Percentiles rank a stretch among this genome's conserved stretches.
These are phyloP conservation scores for Oligia fasciuncula DNA, from an alignment of 2,888 invertebrate species.

Conservation along the genomic window DNA sequence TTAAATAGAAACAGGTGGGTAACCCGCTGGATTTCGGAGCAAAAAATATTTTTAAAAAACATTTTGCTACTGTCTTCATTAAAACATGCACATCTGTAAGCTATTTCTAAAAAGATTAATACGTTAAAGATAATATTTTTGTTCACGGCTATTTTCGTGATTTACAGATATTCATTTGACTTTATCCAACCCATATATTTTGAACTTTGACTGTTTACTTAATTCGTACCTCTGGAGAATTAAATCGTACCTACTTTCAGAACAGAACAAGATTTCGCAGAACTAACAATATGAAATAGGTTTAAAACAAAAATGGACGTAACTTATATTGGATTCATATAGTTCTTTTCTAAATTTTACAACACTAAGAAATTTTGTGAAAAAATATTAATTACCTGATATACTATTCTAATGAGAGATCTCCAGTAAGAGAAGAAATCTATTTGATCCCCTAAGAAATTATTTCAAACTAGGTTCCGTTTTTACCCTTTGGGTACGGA, in stretches of 20 bases:
- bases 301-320: background rate
- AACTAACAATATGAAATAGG: background rate
- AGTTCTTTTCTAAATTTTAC: background rate
- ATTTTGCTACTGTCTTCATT: background rate
- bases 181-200: background rate
- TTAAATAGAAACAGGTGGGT: background rate
- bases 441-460: background rate
- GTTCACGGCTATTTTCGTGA: background rate
- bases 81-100: constrained; percentile 1
- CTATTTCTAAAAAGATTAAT: background rate
- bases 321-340: background rate
- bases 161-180: background rate
- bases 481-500: no score
- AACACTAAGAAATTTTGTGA: background rate
- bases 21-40: background rate
- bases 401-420: background rate
- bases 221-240: background rate
- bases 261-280: background rate
- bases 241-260: background rate
- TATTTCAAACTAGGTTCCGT: background rate
- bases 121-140: background rate
- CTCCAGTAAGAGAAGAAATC: background rate
- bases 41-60: background rate
- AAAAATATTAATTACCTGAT: background rate
- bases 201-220: background rate